phyloP scores from a whole-genome alignment of 1,140 invertebrate genomes.

The Drosophila lacertosa region DNA sequence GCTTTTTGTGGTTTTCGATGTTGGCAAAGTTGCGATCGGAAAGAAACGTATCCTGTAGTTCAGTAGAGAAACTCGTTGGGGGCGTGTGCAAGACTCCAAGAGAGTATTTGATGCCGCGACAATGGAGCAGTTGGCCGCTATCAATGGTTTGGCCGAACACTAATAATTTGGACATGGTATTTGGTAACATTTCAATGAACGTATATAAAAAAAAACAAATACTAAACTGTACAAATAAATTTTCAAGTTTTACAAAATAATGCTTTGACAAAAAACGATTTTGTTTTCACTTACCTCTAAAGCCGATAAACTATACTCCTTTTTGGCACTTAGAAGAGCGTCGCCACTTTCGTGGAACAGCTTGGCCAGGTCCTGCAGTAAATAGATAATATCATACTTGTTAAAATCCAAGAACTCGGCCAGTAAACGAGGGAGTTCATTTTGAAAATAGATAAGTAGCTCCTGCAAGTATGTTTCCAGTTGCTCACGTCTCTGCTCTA shows the following conservation, averaged over 20 bases:
- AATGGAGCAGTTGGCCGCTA: background rate
- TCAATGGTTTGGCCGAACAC: conserved; percentile 16
- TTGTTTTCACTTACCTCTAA: conserved; percentile 87
- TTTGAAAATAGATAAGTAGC: conserved; percentile 87
- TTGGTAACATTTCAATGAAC: background rate
- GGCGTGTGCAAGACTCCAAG: conserved; percentile 43
- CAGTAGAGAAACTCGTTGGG: conserved; percentile 45
- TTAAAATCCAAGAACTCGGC: conserved; percentile 92
- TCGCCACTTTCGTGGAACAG: conserved; percentile 90
- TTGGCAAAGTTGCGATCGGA: conserved; percentile 44
- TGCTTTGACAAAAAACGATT: background rate
- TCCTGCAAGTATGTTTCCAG: conserved; percentile 93
- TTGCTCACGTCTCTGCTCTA: conserved; percentile 91
- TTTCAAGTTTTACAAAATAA: background rate
- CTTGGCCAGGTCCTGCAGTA: conserved; percentile 91
- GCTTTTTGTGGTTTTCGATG: conserved; percentile 30
- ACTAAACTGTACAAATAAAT: conserved; percentile 4
- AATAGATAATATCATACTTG: conserved; percentile 92
- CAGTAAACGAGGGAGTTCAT: conserved; percentile 89
- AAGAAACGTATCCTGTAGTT: conserved; percentile 46
- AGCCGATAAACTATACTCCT: conserved; percentile 88
- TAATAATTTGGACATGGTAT: conserved; percentile 55
- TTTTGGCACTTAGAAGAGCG: conserved; percentile 86
- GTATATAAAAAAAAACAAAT: conserved; percentile 12
- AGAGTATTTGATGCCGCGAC: conserved; percentile 35